Percentiles rank a stretch among this genome's conserved stretches.
Evolutionary conservation across 2,113 vertebrate species (phyloP).

Genomic region (Pelecanus crispus): DNA sequence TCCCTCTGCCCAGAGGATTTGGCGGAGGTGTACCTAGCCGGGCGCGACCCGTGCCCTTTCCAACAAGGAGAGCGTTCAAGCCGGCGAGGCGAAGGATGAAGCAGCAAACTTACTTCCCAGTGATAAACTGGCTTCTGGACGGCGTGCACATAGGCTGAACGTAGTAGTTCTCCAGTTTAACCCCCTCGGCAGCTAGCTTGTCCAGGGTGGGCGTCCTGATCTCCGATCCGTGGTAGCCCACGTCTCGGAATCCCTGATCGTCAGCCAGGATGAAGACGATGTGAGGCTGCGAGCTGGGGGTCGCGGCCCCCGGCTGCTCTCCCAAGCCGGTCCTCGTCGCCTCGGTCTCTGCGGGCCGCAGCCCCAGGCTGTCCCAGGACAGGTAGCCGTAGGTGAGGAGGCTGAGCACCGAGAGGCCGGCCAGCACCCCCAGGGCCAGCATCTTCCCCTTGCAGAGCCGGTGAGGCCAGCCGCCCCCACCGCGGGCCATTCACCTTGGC

Average conservation of each 20-base stretch:
- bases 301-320: constrained; percentile 35
- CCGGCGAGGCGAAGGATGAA: not conserved
- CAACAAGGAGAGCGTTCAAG: not conserved
- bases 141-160: constrained; percentile 98
- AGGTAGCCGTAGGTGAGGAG: constrained; percentile 76
- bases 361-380: constrained; percentile 74
- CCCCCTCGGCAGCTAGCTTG: constrained; percentile 87
- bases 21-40: not conserved
- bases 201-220: constrained; percentile 94
- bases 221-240: constrained; percentile 96
- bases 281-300: constrained; percentile 78
- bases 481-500: constrained; percentile 51
- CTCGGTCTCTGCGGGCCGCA: constrained; percentile 3
- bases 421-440: constrained; percentile 70
- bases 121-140: constrained; percentile 95
- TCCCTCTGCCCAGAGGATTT: not conserved
- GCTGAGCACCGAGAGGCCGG: constrained; percentile 76
- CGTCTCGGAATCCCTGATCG: constrained; percentile 94
- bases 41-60: not conserved
- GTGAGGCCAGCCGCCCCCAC: not conserved
- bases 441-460: constrained; percentile 62
- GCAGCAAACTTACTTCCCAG: constrained; percentile 86
- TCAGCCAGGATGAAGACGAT: constrained; percentile 95
- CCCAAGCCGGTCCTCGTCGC: not conserved
- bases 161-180: constrained; percentile 98